A percentile compares a stretch with the other conserved stretches of the same genome.
phyloP scores from a whole-genome alignment of 2,888 invertebrate genomes.

The Pachliopta kotzebuea region DNA sequence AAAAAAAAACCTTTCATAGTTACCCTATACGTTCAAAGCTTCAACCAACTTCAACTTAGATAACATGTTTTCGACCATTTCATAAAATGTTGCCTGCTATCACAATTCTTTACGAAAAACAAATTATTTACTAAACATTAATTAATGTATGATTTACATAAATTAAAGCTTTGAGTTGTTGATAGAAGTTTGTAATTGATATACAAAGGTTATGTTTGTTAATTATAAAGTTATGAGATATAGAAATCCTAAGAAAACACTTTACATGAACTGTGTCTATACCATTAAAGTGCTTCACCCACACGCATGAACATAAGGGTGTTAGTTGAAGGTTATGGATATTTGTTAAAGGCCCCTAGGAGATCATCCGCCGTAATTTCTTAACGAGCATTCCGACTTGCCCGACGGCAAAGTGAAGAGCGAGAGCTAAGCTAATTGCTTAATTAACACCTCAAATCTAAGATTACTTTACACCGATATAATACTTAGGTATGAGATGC shows the following conservation, averaged over 20 bases:
- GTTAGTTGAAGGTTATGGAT: slow-evolving; percentile 17
- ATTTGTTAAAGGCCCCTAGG: slow-evolving; percentile 30
- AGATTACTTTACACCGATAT: slow-evolving; percentile 34
- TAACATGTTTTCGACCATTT: too few species aligned
- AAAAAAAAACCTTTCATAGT: too few species aligned
- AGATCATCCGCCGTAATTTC: slow-evolving; percentile 43
- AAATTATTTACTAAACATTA: too few species aligned
- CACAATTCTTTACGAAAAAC: too few species aligned
- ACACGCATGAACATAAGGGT: slow-evolving; percentile 18
- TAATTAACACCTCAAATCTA: slow-evolving; percentile 59
- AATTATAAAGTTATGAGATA: not conserved
- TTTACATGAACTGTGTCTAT: slow-evolving; percentile 26
- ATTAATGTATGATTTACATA: too few species aligned
- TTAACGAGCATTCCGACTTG: slow-evolving; percentile 50
- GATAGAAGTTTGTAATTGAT: too few species aligned
- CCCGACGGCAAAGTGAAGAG: slow-evolving; percentile 35
- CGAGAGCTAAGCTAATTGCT: slow-evolving; percentile 58
- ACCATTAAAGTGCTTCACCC: slow-evolving; percentile 5
- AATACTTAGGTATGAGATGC: slow-evolving; percentile 28
- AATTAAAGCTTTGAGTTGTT: too few species aligned
- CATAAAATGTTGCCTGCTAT: too few species aligned
- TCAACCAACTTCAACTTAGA: too few species aligned
- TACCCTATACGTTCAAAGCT: too few species aligned
- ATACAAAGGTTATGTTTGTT: not conserved
- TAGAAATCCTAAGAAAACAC: slow-evolving; percentile 7